Percentiles rank a stretch among this genome's conserved stretches.
Conservation (phyloP, 2,797 vertebrate genomes). For the Semotilus atromaculatus region DNA sequence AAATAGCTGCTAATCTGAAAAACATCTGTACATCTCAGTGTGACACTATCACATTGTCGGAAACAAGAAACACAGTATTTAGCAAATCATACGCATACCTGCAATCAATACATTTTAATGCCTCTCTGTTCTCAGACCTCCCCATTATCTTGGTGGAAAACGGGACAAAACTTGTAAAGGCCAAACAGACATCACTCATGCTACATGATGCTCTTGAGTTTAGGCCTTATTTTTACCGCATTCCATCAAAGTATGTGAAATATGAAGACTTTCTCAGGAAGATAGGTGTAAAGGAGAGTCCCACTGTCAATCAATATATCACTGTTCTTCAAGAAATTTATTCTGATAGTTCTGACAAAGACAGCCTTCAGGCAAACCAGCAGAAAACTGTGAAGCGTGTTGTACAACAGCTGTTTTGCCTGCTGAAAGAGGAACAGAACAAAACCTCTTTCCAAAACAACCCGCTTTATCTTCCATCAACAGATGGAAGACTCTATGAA, state of each 20-base stretch:
- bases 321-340: conserved; percentile 72
- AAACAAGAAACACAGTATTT: conserved; percentile 70
- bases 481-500: conserved; percentile 74
- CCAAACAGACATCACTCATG: conserved; percentile 53
- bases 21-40: conserved; percentile 73
- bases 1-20: conserved; percentile 70
- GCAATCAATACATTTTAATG: conserved; percentile 55
- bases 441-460: conserved; percentile 41
- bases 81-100: conserved; percentile 65
- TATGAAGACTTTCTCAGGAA: conserved; percentile 70
- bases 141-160: conserved; percentile 77
- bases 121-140: conserved; percentile 57
- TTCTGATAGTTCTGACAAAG: conserved; percentile 68
- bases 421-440: conserved; percentile 45
- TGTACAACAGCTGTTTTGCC: conserved; percentile 70
- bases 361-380: conserved; percentile 69
- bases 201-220: conserved; percentile 44
- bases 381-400: conserved; percentile 63
- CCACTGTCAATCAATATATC: conserved; percentile 72
- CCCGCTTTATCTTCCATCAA: conserved; percentile 78
- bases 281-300: conserved; percentile 65
- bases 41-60: conserved; percentile 25
- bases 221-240: conserved; percentile 74
- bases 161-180: conserved; percentile 65
- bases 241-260: conserved; percentile 18